These are phyloP conservation scores for Syngnathus scovelli DNA, from an alignment of 2,113 vertebrate species.

Conservation along the genomic window DNA sequence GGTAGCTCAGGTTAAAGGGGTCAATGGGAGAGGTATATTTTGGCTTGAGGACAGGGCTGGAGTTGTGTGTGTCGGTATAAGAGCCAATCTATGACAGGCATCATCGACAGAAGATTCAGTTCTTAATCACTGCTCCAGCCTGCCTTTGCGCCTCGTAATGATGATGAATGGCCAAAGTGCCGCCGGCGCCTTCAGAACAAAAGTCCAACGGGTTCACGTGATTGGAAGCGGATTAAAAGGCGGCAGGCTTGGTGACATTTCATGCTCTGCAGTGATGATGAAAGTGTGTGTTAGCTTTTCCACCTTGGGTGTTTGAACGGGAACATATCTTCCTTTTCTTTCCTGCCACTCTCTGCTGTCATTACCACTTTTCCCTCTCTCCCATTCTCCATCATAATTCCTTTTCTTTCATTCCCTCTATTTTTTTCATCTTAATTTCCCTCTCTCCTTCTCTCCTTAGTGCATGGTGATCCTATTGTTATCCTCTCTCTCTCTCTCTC, in stretches of 20 bases:
- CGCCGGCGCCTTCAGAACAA: conserved; percentile 36
- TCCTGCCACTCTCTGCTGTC: conserved; percentile 17
- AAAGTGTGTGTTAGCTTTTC: conserved; percentile 43
- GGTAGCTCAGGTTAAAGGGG: conserved; percentile 29
- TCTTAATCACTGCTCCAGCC: conserved; percentile 64
- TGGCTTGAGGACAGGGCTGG: conserved; percentile 16
- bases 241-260: conserved; percentile 27
- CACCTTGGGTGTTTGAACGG: conserved; percentile 24
- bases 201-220: conserved; percentile 45
- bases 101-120: conserved; percentile 49
- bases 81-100: conserved; percentile 47
- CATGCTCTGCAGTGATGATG: conserved; percentile 18
- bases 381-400: conserved; percentile 35
- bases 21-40: conserved; percentile 41
- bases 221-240: conserved; percentile 43
- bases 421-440: conserved; percentile 3
- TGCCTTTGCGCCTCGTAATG: conserved; percentile 56
- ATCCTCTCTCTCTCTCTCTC: conserved; percentile 22
- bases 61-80: conserved; percentile 18
- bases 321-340: neutral
- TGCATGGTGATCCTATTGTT: conserved; percentile 80
- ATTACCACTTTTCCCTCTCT: conserved; percentile 25
- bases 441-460: conserved; percentile 21
- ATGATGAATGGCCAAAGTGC: conserved; percentile 61
- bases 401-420: conserved; percentile 25